These are phyloP conservation scores for Geodia barretti DNA, from an alignment of 37 sponge, comb jelly and placozoan species.

Conservation along the genomic window DNA sequence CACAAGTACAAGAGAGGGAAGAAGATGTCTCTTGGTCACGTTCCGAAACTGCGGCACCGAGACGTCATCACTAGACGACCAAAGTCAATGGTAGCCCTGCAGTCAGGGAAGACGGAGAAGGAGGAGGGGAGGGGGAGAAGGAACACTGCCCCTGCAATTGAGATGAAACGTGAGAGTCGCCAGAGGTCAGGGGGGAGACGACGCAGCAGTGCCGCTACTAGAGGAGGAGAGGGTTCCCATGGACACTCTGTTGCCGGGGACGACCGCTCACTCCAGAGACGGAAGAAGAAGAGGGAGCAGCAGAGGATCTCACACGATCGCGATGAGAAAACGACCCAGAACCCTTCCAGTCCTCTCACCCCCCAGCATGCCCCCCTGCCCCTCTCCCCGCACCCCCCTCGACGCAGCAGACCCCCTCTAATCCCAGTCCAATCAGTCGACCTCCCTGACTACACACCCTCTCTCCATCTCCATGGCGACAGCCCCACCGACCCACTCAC, in stretches of 20 bases:
- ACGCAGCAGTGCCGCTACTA: neutral
- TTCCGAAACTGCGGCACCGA: neutral
- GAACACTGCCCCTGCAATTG: neutral
- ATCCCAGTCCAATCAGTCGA: neutral
- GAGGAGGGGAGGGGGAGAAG: neutral
- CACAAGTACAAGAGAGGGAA: slow-evolving; percentile 12
- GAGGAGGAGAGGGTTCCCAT: neutral
- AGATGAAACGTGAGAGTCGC: neutral
- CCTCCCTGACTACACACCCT: neutral
- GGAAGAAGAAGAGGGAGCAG: slow-evolving; percentile 1
- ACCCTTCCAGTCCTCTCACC: neutral
- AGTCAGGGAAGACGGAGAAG: neutral
- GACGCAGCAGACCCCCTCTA: neutral
- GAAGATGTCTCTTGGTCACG: neutral
- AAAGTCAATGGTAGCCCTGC: neutral
- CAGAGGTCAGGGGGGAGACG: neutral
- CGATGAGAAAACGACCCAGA: slow-evolving; percentile 5
- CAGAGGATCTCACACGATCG: slow-evolving; percentile 19
- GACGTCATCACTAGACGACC: neutral
- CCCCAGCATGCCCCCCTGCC: too few relatives aligned
- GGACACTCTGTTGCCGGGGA: neutral
- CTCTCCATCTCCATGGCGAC: neutral
- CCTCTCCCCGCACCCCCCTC: neutral
- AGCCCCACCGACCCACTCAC: neutral
- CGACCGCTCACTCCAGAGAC: neutral